Conservation (phyloP, 1,140 invertebrate species). For the Drosophila pruinosa region DNA sequence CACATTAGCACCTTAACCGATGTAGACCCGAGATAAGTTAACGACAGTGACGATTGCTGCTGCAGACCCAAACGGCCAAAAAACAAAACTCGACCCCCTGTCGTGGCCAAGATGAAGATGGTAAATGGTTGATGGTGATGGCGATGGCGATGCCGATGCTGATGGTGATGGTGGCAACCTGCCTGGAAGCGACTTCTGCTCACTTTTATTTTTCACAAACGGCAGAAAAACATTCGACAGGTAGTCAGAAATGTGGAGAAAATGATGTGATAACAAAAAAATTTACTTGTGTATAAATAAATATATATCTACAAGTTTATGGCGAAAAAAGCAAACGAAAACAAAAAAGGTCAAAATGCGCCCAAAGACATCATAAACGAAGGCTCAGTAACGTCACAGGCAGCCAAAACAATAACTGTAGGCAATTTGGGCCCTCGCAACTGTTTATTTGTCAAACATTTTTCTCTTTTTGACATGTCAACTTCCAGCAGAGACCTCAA, state of each 20-base stretch:
- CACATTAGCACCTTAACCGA: conserved; percentile 75
- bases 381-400: conserved; percentile 37
- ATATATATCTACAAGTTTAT: conserved; percentile 43
- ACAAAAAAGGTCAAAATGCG: conserved; percentile 73
- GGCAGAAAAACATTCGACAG: conserved; percentile 59
- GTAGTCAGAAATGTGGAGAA: conserved; percentile 59
- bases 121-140: conserved; percentile 24
- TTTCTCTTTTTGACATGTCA: conserved; percentile 78
- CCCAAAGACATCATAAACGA: conserved; percentile 78
- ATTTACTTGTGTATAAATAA: conserved; percentile 23
- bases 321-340: conserved; percentile 16
- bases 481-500: conserved; percentile 60
- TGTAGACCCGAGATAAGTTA: conserved; percentile 74
- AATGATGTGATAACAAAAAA: conserved; percentile 71
- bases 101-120: conserved; percentile 22
- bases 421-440: conserved; percentile 65
- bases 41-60: conserved; percentile 44
- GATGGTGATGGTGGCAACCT: conserved; percentile 23
- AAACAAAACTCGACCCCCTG: conserved; percentile 32
- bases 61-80: conserved; percentile 28
- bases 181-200: conserved; percentile 44
- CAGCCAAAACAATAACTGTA: conserved; percentile 75
- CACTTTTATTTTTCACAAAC: conserved; percentile 79
- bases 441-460: conserved; percentile 80
- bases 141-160: conserved; percentile 7